Evolutionary conservation across 2,797 vertebrate species (phyloP).

Genomic region (Malacoctenus gilli): DNA sequence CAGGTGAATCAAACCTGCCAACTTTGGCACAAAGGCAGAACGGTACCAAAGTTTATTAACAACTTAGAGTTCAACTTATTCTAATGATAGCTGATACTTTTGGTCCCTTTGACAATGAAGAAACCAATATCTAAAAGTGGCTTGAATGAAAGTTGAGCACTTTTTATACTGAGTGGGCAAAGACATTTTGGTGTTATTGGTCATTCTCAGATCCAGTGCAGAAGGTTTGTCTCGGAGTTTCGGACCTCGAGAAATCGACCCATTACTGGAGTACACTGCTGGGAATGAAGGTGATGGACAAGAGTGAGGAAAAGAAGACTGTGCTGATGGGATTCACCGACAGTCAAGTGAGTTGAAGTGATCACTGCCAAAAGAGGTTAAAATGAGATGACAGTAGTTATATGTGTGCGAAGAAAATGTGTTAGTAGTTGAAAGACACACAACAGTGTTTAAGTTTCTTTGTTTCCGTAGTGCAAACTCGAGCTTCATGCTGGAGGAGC

Average conservation of each 20-base stretch:
- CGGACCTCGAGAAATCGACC: conserved; percentile 86
- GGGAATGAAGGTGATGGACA: conserved; percentile 90
- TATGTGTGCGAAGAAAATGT: no score
- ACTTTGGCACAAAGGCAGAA: no score
- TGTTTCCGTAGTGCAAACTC: conserved; percentile 87
- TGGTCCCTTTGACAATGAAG: no score
- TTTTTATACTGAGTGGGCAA: no score
- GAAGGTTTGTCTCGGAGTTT: conserved; percentile 92
- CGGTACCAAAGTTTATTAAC: no score
- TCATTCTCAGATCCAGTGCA: conserved; percentile 87
- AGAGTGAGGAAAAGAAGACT: conserved; percentile 84
- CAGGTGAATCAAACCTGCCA: conserved; percentile 81
- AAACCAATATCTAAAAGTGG: no score
- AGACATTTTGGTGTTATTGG: no score
- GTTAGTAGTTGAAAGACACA: no score
- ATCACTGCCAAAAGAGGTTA: not conserved
- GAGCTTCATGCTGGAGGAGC: conserved; percentile 84
- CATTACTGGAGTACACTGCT: conserved; percentile 89
- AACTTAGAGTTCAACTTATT: no score
- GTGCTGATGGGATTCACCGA: conserved; percentile 89
- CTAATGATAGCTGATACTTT: no score
- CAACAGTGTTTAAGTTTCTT: not conserved
- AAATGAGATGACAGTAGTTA: not conserved
- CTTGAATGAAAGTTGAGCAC: no score
- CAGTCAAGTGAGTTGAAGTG: conserved; percentile 82